Percentiles rank a stretch among this genome's conserved stretches.
Evolutionary conservation across 1,140 invertebrate genomes (phyloP).

Genomic region (Physella acuta): DNA sequence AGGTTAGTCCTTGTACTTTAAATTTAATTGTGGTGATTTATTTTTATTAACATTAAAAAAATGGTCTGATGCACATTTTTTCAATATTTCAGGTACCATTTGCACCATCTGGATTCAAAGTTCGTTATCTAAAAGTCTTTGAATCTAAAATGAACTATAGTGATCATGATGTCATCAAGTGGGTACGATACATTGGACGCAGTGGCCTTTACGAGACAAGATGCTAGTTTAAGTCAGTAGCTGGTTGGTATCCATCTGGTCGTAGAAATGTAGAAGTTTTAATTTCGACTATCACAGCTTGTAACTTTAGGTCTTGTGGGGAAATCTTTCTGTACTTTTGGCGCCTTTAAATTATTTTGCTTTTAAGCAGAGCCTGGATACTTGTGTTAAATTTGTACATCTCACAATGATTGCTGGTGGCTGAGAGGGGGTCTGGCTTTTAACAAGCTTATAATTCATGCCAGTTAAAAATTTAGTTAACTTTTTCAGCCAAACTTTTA

Average conservation of each 20-base stretch:
- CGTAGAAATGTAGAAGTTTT: no score
- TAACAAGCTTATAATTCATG: no score
- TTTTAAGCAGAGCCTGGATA: no score
- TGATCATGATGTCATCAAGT: slow-evolving; percentile 99
- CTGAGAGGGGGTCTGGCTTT: no score
- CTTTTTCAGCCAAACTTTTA: no score
- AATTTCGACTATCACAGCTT: no score
- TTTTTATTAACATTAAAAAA: neutral
- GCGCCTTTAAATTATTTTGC: no score
- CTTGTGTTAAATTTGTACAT: no score
- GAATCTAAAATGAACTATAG: slow-evolving; percentile 99
- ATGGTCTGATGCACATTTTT: slow-evolving; percentile 6
- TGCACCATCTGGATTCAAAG: slow-evolving; percentile 98
- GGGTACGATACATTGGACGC: slow-evolving; percentile 98
- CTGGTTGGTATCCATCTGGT: neutral
- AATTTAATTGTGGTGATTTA: slow-evolving; percentile 99
- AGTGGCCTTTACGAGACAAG: slow-evolving; percentile 98
- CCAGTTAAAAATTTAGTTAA: no score
- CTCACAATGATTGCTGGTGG: no score
- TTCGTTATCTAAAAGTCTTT: slow-evolving; percentile 98
- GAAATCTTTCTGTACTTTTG: no score
- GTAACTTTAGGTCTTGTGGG: no score
- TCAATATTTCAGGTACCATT: slow-evolving; percentile 70
- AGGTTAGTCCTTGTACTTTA: slow-evolving; percentile 81
- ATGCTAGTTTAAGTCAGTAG: slow-evolving; percentile 65